Evolutionary conservation across 2,888 invertebrate species (phyloP), one percentile per base, ranked within the genome.

Genomic region (Carabus problematicus): DNA sequence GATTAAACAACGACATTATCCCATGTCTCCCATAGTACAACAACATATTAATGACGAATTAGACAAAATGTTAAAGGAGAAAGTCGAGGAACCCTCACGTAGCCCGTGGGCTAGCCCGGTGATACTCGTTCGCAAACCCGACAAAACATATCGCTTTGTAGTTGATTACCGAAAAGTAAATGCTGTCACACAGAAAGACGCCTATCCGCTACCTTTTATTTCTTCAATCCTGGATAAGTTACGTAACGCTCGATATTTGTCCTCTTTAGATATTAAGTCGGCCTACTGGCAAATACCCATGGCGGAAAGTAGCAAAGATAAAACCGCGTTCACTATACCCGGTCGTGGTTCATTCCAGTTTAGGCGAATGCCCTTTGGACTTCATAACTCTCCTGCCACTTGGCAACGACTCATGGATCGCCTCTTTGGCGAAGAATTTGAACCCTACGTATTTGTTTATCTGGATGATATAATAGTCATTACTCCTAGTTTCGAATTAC

Each of bases 351-450:
- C 60, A 18, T 70, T 49, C n/a, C 62, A 62, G 19, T 54, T 54
- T 19, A 1, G 8, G 6, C 55, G 55, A 3, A 54, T 54, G 42
- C 42, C 56, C 16, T 19, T 66, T 29, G 55, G 41, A 6, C 11
- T 66, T 8, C 47, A 43, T 43, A 55, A 55, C 63, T 47, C 70
- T 9, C 47, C 66, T 8, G 16, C 39, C 8, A 58, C 56, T 6
- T 47, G 47, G 12, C 74, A 75, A 64, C 56, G 72, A 1, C 42
- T 75, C n/a, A 52, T 75, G 19, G 73, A 74, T 47, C 54, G 58
- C 1, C 40, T 73, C 7, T 49, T 70, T 72, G 11, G 73, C 72
- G 41, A 71, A 72, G 40, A 66, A 73, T 0, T 61, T 73, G 9
- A 70, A 70, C 12, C 63, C 56, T 14, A 71, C 47, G 3, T 39